phyloP scores from a whole-genome alignment of 2,113 vertebrate species.

The Arenaria interpres region DNA sequence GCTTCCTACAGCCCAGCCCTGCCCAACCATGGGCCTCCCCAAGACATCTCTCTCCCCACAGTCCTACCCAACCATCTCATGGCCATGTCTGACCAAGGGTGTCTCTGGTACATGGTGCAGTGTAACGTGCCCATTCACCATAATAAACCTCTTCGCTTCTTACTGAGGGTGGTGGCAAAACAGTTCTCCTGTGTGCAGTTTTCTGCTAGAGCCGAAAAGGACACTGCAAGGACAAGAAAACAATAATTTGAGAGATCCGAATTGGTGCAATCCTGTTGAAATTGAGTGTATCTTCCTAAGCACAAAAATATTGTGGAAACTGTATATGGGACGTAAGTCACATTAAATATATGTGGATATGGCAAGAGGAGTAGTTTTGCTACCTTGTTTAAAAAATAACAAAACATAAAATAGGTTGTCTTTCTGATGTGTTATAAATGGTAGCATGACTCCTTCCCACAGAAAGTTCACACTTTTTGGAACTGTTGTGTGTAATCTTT shows the following conservation, averaged over 20 bases:
- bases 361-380: neutral
- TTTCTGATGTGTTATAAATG: neutral
- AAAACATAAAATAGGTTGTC: accelerated
- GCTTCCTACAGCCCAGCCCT: neutral
- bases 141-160: neutral
- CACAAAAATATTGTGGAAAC: neutral
- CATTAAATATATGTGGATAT: neutral
- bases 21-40: accelerated
- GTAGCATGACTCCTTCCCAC: neutral
- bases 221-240: accelerated
- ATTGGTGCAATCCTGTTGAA: neutral
- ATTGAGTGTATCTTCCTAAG: neutral
- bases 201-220: neutral
- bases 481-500: neutral
- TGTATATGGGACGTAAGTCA: neutral
- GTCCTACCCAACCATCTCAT: too few relatives aligned
- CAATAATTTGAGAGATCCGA: neutral
- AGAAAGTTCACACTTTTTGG: neutral
- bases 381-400: neutral
- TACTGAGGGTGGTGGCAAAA: neutral
- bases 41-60: neutral
- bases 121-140: neutral
- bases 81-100: accelerated
- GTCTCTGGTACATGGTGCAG: accelerated
- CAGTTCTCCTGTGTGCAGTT: neutral